Evolutionary conservation across 2,888 invertebrate species (phyloP).

Genomic region (Automeris io): DNA sequence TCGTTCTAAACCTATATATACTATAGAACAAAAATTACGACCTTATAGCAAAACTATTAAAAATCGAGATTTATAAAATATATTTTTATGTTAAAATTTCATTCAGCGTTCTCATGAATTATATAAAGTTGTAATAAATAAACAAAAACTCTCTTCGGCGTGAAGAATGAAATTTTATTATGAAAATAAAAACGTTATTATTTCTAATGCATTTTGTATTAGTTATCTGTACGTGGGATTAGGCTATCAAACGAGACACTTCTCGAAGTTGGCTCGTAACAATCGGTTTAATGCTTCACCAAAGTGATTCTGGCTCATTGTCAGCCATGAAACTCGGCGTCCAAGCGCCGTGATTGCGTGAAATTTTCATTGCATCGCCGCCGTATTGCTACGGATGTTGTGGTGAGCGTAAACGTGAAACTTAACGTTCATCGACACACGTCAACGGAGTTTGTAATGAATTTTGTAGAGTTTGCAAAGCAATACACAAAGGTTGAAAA

Average conservation of each 20-base stretch:
- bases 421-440: conserved; percentile 40
- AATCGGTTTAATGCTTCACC: conserved; percentile 29
- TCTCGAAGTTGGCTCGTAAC: conserved; percentile 31
- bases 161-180: too few relatives aligned
- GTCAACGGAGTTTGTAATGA: conserved; percentile 34
- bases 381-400: conserved; percentile 11
- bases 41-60: too few relatives aligned
- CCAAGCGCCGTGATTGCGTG: conserved; percentile 26
- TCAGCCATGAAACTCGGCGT: conserved; percentile 28
- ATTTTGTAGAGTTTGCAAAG: conserved; percentile 24
- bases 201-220: too few relatives aligned
- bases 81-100: too few relatives aligned
- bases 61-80: too few relatives aligned
- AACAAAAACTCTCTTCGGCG: too few relatives aligned
- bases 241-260: conserved; percentile 20
- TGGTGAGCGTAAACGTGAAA: conserved; percentile 27
- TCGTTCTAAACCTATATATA: too few relatives aligned
- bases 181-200: too few relatives aligned
- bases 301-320: conserved; percentile 31
- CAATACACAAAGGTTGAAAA: too few relatives aligned
- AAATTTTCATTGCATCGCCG: conserved; percentile 28
- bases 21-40: too few relatives aligned
- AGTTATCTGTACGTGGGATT: conserved; percentile 14
- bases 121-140: too few relatives aligned
- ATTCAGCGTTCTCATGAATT: too few relatives aligned